Conservation (phyloP, 1,140 invertebrate genomes). For the Patella vulgata region DNA sequence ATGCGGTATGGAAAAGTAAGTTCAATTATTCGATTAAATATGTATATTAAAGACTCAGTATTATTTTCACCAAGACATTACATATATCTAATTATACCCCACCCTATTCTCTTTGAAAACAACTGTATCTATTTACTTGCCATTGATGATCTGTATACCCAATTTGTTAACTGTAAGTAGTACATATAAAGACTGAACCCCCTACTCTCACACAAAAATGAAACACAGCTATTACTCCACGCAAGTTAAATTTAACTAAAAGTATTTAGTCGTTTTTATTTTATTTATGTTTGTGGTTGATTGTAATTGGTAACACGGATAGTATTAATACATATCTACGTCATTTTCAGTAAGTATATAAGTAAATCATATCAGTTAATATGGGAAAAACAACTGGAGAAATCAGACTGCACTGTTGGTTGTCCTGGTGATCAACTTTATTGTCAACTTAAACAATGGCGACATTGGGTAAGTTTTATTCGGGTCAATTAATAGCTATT, state of each 20-base stretch:
- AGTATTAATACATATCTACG: background rate
- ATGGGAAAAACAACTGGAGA: background rate
- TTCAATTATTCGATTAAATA: background rate
- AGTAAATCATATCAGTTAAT: background rate
- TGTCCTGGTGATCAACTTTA: conserved; percentile 14
- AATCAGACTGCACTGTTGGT: conserved; percentile 3
- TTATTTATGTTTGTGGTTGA: too few species aligned
- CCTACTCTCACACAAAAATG: background rate
- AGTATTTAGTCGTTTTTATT: too few species aligned
- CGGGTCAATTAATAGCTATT: too few species aligned
- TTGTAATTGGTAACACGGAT: background rate
- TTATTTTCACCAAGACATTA: too few species aligned
- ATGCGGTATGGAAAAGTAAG: conserved; percentile 5
- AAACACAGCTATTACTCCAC: background rate
- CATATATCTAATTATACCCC: too few species aligned
- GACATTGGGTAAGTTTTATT: conserved; percentile 13
- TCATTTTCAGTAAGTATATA: background rate
- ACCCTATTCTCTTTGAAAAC: background rate
- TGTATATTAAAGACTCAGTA: background rate
- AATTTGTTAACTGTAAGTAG: background rate
- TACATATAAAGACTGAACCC: background rate
- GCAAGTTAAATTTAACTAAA: too few species aligned
- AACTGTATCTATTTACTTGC: background rate
- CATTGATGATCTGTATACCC: background rate
- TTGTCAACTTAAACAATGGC: conserved; percentile 7